Conservation (phyloP, 2,888 invertebrate species). For the Elysia crispata region DNA sequence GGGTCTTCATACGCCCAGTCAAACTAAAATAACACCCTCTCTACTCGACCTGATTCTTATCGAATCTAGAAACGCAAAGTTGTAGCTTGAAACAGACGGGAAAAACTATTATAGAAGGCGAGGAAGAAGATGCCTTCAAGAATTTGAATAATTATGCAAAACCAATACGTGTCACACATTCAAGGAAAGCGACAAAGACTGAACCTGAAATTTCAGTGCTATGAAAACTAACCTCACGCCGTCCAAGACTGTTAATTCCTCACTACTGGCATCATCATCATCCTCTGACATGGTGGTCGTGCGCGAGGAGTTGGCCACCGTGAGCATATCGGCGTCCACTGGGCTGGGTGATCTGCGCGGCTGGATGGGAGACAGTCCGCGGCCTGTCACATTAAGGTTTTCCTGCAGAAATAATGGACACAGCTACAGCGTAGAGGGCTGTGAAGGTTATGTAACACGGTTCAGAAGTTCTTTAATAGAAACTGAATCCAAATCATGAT, state of each 20-base stretch:
- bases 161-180: no score
- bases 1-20: no score
- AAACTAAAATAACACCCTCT: no score
- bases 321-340: neutral
- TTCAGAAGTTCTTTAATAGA: no score
- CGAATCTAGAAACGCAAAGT: neutral
- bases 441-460: no score
- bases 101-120: no score
- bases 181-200: neutral
- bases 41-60: no score
- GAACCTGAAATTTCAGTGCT: neutral
- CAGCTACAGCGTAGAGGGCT: no score
- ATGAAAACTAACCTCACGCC: constrained; percentile 19
- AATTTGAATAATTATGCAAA: no score
- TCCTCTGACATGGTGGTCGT: neutral
- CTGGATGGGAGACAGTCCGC: constrained; percentile 24
- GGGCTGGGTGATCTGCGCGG: neutral
- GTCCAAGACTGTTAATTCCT: constrained; percentile 43
- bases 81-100: no score
- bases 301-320: neutral
- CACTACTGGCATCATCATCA: constrained; percentile 18
- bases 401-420: neutral
- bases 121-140: no score
- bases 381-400: constrained; percentile 18
- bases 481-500: no score